Conservation (phyloP, 2,113 vertebrate genomes). For the Chaetura pelagica region DNA sequence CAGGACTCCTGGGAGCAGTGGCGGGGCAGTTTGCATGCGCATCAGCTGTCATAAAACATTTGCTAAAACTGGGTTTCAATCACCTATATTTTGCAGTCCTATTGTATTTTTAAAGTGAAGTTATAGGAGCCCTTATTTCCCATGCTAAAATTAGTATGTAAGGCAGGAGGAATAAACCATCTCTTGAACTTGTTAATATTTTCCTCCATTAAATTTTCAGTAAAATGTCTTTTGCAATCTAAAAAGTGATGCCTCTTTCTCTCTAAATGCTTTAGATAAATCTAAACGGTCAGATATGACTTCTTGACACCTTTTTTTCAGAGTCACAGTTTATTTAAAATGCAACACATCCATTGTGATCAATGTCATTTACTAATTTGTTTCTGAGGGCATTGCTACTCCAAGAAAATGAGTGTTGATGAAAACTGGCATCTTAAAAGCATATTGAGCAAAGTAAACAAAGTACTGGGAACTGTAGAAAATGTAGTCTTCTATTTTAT, state of each 20-base stretch:
- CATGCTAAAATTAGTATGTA: neutral
- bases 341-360: neutral
- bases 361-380: neutral
- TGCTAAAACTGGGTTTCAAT: rapidly evolving
- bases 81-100: neutral
- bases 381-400: neutral
- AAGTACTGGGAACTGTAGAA: neutral
- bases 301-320: neutral
- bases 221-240: neutral
- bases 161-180: neutral
- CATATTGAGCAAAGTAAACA: neutral
- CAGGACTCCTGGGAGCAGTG: rapidly evolving
- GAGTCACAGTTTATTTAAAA: neutral
- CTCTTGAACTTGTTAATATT: neutral
- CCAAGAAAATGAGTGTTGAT: neutral
- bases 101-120: neutral
- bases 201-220: neutral
- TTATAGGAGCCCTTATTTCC: neutral
- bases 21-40: neutral
- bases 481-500: neutral
- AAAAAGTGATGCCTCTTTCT: neutral
- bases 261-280: neutral
- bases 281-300: neutral
- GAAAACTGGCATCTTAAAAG: neutral
- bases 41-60: neutral